Conservation (phyloP, 2,797 vertebrate species). For the Typhlichthys eigenmanni region DNA sequence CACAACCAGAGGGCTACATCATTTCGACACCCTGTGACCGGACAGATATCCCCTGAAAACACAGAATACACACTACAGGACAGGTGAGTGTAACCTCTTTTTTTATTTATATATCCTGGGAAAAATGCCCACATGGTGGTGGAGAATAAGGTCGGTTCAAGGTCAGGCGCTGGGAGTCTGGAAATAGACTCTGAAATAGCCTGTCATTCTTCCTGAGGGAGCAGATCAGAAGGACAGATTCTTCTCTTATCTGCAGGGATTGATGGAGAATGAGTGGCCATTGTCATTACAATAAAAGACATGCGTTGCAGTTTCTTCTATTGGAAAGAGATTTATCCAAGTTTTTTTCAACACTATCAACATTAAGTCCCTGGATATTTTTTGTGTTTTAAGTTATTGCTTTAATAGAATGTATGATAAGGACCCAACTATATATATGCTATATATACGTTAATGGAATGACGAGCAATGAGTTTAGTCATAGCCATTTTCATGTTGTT, state of each 20-base stretch:
- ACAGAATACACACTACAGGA: conserved; percentile 92
- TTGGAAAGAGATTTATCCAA: conserved; percentile 40
- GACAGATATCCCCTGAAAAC: conserved; percentile 96
- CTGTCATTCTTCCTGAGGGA: conserved; percentile 19
- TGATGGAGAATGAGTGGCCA: conserved; percentile 16
- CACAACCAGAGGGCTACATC: conserved; percentile 92
- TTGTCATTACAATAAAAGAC: conserved; percentile 17
- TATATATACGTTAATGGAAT: conserved; percentile 32
- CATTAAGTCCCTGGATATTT: conserved; percentile 16
- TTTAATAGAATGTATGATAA: conserved; percentile 51
- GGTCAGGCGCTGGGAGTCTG: conserved; percentile 15
- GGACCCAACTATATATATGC: conserved; percentile 34
- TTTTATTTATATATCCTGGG: not conserved
- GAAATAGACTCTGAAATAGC: conserved; percentile 24
- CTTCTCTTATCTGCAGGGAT: conserved; percentile 8
- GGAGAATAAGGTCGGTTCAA: conserved; percentile 23
- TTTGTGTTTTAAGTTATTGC: conserved; percentile 31
- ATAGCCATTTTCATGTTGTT: no score
- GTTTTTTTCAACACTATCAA: conserved; percentile 10
- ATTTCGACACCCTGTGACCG: conserved; percentile 95
- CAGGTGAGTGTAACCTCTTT: conserved; percentile 81
- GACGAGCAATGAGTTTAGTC: conserved; percentile 27
- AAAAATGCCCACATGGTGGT: conserved; percentile 10
- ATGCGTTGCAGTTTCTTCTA: conserved; percentile 5
- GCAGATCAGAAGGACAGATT: conserved; percentile 6